Percentiles rank a stretch among this genome's conserved stretches.
Evolutionary conservation across 2,797 vertebrate species (phyloP).

Genomic region (Anguilla anguilla): DNA sequence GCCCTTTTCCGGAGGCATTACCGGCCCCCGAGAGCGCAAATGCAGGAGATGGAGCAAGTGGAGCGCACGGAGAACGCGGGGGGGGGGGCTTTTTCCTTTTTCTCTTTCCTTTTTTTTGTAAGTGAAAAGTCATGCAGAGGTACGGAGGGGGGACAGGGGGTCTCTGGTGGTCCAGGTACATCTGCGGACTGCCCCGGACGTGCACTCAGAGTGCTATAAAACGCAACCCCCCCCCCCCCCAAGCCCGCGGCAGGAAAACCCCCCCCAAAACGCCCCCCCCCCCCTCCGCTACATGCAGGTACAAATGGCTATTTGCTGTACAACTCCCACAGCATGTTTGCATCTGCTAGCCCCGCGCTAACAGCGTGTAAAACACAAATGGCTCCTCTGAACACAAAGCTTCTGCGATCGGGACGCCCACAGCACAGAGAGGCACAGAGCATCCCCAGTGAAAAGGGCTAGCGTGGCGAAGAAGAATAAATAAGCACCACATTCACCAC

Average conservation of each 20-base stretch:
- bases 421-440: slow-evolving; percentile 52
- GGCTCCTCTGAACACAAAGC: slow-evolving; percentile 71
- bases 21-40: slow-evolving; percentile 54
- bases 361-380: slow-evolving; percentile 87
- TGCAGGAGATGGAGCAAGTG: slow-evolving; percentile 73
- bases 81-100: too few relatives aligned
- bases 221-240: slow-evolving; percentile 64
- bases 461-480: slow-evolving; percentile 67
- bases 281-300: slow-evolving; percentile 74
- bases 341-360: slow-evolving; percentile 73
- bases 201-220: slow-evolving; percentile 89
- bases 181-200: slow-evolving; percentile 66
- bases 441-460: slow-evolving; percentile 67
- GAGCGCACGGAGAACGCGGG: slow-evolving; percentile 65
- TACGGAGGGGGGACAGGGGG: slow-evolving; percentile 69
- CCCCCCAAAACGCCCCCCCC: slow-evolving; percentile 50
- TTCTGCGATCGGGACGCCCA: slow-evolving; percentile 70
- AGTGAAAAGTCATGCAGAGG: slow-evolving; percentile 91
- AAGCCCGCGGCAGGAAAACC: slow-evolving; percentile 49
- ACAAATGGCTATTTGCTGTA: slow-evolving; percentile 95
- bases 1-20: slow-evolving; percentile 2
- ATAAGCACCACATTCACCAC: slow-evolving; percentile 55
- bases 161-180: slow-evolving; percentile 85
- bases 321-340: slow-evolving; percentile 79
- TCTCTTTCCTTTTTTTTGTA: slow-evolving; percentile 55